These are phyloP conservation scores for Nothobranchius furzeri DNA, from an alignment of 2,113 vertebrate species.

Conservation along the genomic window DNA sequence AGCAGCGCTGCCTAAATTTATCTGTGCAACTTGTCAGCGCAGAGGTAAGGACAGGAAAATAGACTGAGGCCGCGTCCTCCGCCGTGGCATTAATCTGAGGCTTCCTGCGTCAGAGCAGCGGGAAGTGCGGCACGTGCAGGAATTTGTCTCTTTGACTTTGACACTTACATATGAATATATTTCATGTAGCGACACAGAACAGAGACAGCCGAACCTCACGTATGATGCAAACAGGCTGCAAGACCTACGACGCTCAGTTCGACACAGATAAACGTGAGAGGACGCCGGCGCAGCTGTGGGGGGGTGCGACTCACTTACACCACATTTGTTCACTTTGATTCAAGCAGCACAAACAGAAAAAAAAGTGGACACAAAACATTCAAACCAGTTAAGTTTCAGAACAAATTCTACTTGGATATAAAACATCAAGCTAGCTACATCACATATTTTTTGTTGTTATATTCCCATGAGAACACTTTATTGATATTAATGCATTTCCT, in stretches of 20 bases:
- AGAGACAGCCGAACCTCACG: conserved; percentile 14
- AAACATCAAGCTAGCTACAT: background rate
- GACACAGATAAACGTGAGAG: background rate
- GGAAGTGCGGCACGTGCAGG: conserved; percentile 29
- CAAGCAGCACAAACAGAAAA: no score
- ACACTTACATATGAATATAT: conserved; percentile 5
- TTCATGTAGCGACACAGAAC: conserved; percentile 16
- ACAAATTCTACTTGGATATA: background rate
- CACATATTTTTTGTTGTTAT: background rate
- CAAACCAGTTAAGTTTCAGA: no score
- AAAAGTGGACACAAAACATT: no score
- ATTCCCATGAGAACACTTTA: background rate
- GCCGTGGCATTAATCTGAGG: conserved; percentile 7
- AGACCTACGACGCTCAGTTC: conserved; percentile 9
- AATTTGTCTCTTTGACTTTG: conserved; percentile 29
- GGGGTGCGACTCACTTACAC: background rate
- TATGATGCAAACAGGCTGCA: conserved; percentile 35
- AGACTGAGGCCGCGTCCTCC: conserved; percentile 26
- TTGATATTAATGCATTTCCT: background rate
- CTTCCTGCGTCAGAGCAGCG: conserved; percentile 2
- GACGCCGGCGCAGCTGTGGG: background rate
- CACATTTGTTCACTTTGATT: conserved; percentile 3
- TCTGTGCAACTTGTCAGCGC: background rate
- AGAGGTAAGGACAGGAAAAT: conserved; percentile 7
- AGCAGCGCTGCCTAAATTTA: conserved; percentile 25